These are phyloP conservation scores for Drosophila saltans DNA, from an alignment of 1,140 invertebrate genomes.

Conservation along the genomic window DNA sequence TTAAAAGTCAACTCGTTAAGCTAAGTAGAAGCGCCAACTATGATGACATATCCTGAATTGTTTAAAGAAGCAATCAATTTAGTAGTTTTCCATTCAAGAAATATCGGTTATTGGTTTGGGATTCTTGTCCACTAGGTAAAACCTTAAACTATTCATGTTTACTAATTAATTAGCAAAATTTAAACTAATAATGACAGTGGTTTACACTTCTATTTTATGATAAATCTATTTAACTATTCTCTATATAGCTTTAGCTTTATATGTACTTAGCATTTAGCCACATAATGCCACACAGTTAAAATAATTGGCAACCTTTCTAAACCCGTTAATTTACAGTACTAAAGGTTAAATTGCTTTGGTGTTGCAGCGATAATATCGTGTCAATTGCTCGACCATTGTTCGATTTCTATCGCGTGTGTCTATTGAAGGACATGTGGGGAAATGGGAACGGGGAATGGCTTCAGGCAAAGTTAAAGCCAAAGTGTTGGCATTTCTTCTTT, in stretches of 20 bases:
- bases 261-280: background rate
- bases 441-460: too few species aligned
- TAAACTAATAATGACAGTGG: too few species aligned
- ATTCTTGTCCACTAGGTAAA: too few species aligned
- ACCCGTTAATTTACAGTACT: background rate
- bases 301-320: background rate
- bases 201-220: too few species aligned
- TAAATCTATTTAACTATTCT: too few species aligned
- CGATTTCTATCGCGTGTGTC: background rate
- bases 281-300: background rate
- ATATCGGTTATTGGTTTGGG: too few species aligned
- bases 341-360: background rate
- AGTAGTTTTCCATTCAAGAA: too few species aligned
- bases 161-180: too few species aligned
- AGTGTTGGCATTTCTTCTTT: background rate
- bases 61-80: too few species aligned
- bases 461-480: too few species aligned
- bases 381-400: background rate
- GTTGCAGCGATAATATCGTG: background rate
- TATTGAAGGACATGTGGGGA: background rate
- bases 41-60: background rate
- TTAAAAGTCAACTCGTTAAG: background rate
- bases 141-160: too few species aligned
- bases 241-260: too few species aligned
- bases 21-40: background rate